phyloP scores from a whole-genome alignment of 2,888 invertebrate genomes.

The Cancer borealis region DNA sequence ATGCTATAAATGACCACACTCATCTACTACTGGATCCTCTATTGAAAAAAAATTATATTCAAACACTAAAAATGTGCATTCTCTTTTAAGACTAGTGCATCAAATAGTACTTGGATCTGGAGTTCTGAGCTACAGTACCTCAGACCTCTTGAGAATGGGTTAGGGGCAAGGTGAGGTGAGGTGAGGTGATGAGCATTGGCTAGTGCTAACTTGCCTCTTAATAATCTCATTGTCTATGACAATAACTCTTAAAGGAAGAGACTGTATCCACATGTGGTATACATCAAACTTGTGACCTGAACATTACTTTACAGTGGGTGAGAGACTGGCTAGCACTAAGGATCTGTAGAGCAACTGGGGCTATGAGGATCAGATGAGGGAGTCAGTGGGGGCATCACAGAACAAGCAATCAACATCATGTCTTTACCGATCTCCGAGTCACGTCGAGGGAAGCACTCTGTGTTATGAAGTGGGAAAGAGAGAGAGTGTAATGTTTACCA shows the following conservation, averaged over 20 bases:
- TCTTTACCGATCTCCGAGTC: constrained; percentile 77
- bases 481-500: constrained; percentile 56
- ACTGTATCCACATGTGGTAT: not conserved
- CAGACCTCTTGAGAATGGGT: constrained; percentile 33
- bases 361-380: constrained; percentile 25
- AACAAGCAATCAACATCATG: constrained; percentile 69
- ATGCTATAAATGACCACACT: constrained; percentile 19
- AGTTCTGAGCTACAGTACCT: constrained; percentile 41
- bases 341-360: constrained; percentile 36
- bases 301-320: not conserved
- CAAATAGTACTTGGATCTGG: constrained; percentile 30
- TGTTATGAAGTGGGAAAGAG: constrained; percentile 67
- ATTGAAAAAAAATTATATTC: constrained; percentile 11
- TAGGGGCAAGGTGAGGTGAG: constrained; percentile 48
- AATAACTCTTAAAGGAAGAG: not conserved
- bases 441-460: constrained; percentile 77
- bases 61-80: constrained; percentile 55
- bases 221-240: not conserved
- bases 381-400: constrained; percentile 51
- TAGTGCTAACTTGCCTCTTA: constrained; percentile 30
- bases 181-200: not conserved
- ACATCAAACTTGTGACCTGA: constrained; percentile 18
- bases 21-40: constrained; percentile 53
- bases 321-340: constrained; percentile 47
- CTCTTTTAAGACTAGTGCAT: constrained; percentile 37